A percentile compares a stretch with the other conserved stretches of the same genome.
These are phyloP conservation scores for Drosophila lacicola DNA, from an alignment of 2,888 invertebrate genomes.

Conservation along the genomic window DNA sequence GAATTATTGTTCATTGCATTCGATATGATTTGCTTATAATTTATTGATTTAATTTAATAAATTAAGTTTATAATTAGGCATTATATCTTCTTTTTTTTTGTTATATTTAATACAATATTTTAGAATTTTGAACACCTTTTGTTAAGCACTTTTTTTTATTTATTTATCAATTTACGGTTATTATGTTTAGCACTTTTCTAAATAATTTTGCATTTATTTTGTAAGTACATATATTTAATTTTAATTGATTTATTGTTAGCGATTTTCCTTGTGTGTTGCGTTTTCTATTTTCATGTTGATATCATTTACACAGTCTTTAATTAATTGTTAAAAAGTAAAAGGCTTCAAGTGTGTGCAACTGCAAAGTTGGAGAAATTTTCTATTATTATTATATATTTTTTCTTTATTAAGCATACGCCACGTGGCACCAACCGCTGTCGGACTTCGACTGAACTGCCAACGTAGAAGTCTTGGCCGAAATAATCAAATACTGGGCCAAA, in stretches of 20 bases:
- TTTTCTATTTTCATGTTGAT: constrained; percentile 38
- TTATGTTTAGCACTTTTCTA: constrained; percentile 31
- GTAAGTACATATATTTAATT: constrained; percentile 36
- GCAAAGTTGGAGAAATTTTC: constrained; percentile 6
- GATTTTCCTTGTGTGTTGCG: constrained; percentile 10
- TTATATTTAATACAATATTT: constrained; percentile 33
- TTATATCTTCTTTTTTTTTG: not conserved
- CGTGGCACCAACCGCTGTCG: constrained; percentile 63
- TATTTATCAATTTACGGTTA: constrained; percentile 21
- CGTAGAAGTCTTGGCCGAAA: constrained; percentile 24
- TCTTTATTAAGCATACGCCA: constrained; percentile 67
- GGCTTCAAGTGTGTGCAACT: constrained; percentile 56
- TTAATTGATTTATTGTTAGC: constrained; percentile 38
- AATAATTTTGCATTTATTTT: constrained; percentile 15
- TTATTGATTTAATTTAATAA: constrained; percentile 20
- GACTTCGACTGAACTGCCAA: constrained; percentile 52
- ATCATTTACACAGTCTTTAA: constrained; percentile 68
- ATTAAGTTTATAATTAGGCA: constrained; percentile 30
- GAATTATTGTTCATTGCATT: constrained; percentile 34
- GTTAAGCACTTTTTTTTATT: constrained; percentile 63
- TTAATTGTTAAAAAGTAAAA: constrained; percentile 58
- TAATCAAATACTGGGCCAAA: constrained; percentile 47
- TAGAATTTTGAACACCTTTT: constrained; percentile 71
- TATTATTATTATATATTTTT: not conserved
- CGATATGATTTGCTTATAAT: constrained; percentile 41